Evolutionary conservation across 2,797 vertebrate genomes (phyloP).

Genomic region (Carcharodon carcharias): DNA sequence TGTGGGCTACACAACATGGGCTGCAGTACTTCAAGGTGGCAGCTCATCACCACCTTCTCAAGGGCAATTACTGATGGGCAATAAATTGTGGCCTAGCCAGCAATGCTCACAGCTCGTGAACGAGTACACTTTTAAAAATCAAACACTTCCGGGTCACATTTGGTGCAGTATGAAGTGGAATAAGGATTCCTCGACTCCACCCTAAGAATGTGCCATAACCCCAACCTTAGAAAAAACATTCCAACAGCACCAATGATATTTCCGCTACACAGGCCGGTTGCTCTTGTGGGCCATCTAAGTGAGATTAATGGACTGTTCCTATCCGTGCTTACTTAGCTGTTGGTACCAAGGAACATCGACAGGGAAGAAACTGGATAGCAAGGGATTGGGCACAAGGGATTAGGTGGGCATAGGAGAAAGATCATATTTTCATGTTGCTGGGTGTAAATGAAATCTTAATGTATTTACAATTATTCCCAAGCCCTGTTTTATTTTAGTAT

Average conservation of each 20-base stretch:
- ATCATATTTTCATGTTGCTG: not conserved
- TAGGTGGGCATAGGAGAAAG: not conserved
- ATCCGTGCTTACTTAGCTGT: not conserved
- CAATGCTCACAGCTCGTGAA: no score
- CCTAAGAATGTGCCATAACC: not conserved
- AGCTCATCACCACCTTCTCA: no score
- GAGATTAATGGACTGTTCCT: not conserved
- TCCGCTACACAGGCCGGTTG: not conserved
- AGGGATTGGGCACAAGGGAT: not conserved
- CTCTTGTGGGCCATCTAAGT: not conserved
- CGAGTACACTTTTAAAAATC: not conserved
- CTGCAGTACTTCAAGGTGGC: no score
- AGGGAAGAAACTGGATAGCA: not conserved
- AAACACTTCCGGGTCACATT: not conserved
- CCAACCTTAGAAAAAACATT: not conserved
- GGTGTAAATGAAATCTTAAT: not conserved
- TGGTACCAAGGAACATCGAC: not conserved
- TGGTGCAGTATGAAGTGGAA: not conserved
- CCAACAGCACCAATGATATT: not conserved
- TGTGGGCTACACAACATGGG: no score
- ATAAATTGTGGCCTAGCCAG: no score
- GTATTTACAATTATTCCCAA: not conserved
- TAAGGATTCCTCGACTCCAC: not conserved
- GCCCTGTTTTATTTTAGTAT: not conserved
- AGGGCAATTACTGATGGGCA: no score